Conservation (phyloP, 92 coral and sea anemone genomes). For the Pocillopora meandrina region DNA sequence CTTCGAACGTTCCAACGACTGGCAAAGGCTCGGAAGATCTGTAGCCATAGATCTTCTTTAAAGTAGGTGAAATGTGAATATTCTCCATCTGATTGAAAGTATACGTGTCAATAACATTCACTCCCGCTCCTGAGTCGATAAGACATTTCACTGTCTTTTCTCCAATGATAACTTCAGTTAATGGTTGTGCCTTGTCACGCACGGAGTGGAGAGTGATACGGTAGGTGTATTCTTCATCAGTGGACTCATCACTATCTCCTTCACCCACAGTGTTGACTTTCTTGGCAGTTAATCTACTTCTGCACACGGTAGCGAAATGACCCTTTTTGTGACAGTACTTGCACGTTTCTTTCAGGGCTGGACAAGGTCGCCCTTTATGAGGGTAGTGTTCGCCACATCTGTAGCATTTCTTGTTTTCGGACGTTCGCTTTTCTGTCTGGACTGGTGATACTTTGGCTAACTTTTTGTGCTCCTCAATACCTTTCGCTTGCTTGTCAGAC, state of each 20-base stretch:
- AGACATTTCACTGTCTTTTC: no score
- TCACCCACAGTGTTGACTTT: not conserved
- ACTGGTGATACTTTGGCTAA: not conserved
- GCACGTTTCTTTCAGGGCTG: conserved; percentile 19
- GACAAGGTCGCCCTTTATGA: conserved; percentile 21
- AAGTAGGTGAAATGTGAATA: no score
- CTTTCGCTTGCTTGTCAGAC: conserved; percentile 48
- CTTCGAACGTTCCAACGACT: no score
- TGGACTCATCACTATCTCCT: not conserved
- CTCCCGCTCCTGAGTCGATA: no score
- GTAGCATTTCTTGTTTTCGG: conserved; percentile 15
- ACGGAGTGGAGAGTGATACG: conserved; percentile 9
- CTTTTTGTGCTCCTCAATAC: conserved; percentile 33
- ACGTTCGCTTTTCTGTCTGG: not conserved
- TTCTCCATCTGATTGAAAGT: no score
- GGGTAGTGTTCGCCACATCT: conserved; percentile 26
- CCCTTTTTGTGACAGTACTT: conserved; percentile 28
- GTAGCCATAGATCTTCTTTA: no score
- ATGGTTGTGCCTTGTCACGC: not conserved
- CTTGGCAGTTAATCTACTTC: conserved; percentile 18
- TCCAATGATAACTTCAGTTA: conserved; percentile 20
- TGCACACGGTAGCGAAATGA: conserved; percentile 38
- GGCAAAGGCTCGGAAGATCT: no score
- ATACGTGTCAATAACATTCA: no score
- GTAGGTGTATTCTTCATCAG: conserved; percentile 29